Conservation (phyloP, 2,797 vertebrate species). For the Hirundo rustica region DNA sequence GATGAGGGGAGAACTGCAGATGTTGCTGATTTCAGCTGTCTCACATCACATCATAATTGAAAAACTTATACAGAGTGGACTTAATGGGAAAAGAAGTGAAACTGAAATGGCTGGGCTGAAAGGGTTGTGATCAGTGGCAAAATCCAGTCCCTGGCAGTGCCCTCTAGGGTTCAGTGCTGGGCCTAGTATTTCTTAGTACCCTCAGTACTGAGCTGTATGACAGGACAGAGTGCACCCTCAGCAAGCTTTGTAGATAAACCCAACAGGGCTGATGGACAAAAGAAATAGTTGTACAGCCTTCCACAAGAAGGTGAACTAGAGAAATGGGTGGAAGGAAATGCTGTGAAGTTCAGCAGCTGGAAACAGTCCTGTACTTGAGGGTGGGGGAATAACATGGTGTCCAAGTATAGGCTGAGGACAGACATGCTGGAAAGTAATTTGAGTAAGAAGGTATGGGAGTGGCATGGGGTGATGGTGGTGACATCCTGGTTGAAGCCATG, state of each 20-base stretch:
- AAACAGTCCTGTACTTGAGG: background rate
- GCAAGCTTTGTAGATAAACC: background rate
- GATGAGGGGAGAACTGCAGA: background rate
- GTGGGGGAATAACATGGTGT: background rate
- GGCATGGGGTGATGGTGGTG: background rate
- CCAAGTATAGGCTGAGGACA: background rate
- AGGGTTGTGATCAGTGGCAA: background rate
- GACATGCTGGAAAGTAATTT: background rate
- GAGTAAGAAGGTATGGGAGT: background rate
- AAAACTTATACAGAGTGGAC: background rate
- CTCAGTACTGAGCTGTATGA: background rate
- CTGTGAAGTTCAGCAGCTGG: background rate
- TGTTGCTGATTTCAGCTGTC: background rate
- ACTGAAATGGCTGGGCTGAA: background rate
- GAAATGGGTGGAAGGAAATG: background rate
- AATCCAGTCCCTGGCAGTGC: background rate
- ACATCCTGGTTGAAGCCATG: background rate
- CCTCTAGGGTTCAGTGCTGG: background rate
- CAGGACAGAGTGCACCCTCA: background rate
- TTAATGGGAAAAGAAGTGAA: background rate
- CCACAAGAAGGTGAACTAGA: background rate
- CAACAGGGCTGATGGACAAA: background rate
- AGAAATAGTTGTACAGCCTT: background rate
- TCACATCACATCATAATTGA: background rate
- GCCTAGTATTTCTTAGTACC: background rate